Conservation (phyloP, 2,113 vertebrate genomes). For the Meles meles region DNA sequence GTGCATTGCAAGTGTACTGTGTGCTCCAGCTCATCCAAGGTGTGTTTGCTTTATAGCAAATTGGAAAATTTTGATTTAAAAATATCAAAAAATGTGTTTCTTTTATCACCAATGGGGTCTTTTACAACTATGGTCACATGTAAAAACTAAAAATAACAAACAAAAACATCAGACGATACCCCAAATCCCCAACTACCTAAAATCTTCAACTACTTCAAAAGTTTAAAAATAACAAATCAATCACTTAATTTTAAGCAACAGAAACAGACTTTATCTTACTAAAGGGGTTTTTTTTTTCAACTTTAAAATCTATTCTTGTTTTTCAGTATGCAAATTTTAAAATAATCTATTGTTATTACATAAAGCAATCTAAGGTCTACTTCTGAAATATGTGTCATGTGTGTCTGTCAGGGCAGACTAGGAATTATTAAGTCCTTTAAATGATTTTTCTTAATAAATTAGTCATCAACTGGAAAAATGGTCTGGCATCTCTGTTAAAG, state of each 20-base stretch:
- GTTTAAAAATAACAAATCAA: not conserved
- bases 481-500: not conserved
- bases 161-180: not conserved
- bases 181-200: not conserved
- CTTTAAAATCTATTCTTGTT: slow-evolving; percentile 13
- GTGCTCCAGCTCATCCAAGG: not conserved
- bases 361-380: not conserved
- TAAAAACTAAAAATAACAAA: slow-evolving; percentile 16
- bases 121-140: not conserved
- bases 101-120: not conserved
- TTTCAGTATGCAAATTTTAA: not conserved
- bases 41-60: not conserved
- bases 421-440: slow-evolving; percentile 22
- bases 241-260: not conserved
- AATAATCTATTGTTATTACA: not conserved
- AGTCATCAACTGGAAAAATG: slow-evolving; percentile 9
- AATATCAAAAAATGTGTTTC: not conserved
- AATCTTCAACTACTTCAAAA: not conserved
- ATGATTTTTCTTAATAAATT: slow-evolving; percentile 54
- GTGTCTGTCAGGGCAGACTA: not conserved
- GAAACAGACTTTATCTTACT: not conserved
- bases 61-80: not conserved
- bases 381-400: not conserved
- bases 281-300: not conserved
- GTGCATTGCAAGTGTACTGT: not conserved